phyloP scores from a whole-genome alignment of 2,888 invertebrate genomes.

The Iselma pallidipennis region DNA sequence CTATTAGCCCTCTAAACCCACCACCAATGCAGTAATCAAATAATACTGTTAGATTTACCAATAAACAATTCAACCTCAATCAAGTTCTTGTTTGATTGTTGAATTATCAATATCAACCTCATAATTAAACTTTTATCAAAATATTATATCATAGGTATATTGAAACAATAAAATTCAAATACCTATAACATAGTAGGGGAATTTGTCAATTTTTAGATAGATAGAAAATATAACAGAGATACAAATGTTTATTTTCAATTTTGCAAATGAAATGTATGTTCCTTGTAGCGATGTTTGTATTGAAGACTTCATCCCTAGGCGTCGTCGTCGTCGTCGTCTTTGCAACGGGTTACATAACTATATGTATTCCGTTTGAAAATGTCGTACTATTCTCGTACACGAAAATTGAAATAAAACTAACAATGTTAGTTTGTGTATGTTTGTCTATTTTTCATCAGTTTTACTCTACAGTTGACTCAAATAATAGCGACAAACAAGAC shows the following conservation, averaged over 20 bases:
- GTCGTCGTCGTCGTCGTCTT: constrained; percentile 30
- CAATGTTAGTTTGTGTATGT: constrained; percentile 12
- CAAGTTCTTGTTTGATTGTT: neutral
- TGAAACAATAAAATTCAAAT: neutral
- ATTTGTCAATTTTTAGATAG: constrained; percentile 2
- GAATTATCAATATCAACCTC: neutral
- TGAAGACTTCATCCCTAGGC: constrained; percentile 32
- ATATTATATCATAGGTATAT: too few relatives aligned
- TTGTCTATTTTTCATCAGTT: neutral
- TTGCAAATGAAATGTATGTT: constrained; percentile 46
- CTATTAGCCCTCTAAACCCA: neutral
- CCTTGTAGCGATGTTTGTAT: constrained; percentile 36
- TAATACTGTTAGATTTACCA: neutral
- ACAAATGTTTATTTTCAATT: constrained; percentile 46
- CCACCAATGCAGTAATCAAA: neutral
- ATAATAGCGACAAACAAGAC: too few relatives aligned
- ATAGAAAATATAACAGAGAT: constrained; percentile 27
- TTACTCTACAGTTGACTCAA: neutral
- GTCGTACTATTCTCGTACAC: constrained; percentile 28
- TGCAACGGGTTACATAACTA: constrained; percentile 36
- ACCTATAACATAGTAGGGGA: neutral
- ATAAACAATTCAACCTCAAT: neutral
- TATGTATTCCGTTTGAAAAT: constrained; percentile 34
- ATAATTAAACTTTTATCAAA: too few relatives aligned
- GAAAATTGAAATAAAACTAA: constrained; percentile 34